These are phyloP conservation scores for Tortricodes alternella DNA, from an alignment of 2,888 invertebrate genomes.

Conservation along the genomic window DNA sequence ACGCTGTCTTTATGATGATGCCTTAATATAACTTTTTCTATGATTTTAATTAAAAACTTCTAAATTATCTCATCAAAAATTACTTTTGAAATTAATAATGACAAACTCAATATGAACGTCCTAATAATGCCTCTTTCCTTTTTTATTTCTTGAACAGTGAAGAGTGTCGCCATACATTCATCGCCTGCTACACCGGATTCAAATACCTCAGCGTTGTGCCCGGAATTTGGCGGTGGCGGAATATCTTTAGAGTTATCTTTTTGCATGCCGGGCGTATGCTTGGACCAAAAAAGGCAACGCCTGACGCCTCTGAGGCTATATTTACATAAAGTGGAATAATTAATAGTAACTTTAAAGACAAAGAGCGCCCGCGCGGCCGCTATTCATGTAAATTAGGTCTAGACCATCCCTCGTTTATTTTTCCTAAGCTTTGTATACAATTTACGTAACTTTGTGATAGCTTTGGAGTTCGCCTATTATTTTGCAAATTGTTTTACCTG, in stretches of 20 bases:
- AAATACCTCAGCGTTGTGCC: neutral
- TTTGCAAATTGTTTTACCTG: constrained; percentile 23
- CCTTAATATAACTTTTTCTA: too few species aligned
- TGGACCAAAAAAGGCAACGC: constrained; percentile 47
- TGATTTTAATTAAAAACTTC: too few species aligned
- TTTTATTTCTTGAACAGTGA: neutral
- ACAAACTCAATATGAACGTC: too few species aligned
- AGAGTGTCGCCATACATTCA: neutral
- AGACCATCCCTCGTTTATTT: constrained; percentile 53
- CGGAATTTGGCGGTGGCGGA: constrained; percentile 10
- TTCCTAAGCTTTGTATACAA: constrained; percentile 42
- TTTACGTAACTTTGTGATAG: constrained; percentile 30
- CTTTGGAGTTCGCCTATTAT: constrained; percentile 23
- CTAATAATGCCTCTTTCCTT: too few species aligned
- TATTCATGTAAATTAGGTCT: constrained; percentile 76
- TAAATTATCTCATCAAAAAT: too few species aligned
- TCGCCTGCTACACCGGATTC: neutral
- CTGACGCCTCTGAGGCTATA: constrained; percentile 57
- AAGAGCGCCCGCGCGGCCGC: constrained; percentile 64
- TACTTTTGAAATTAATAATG: too few species aligned
- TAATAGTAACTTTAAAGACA: constrained; percentile 77
- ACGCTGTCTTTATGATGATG: too few species aligned
- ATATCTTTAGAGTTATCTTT: constrained; percentile 23
- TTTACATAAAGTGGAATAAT: constrained; percentile 80
- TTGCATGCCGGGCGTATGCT: constrained; percentile 41